Percentiles rank a stretch among this genome's conserved stretches.
Evolutionary conservation across 30 jellyfish, hydroid and myxozoan species (phyloP).

Genomic region (Aurelia coerulea): DNA sequence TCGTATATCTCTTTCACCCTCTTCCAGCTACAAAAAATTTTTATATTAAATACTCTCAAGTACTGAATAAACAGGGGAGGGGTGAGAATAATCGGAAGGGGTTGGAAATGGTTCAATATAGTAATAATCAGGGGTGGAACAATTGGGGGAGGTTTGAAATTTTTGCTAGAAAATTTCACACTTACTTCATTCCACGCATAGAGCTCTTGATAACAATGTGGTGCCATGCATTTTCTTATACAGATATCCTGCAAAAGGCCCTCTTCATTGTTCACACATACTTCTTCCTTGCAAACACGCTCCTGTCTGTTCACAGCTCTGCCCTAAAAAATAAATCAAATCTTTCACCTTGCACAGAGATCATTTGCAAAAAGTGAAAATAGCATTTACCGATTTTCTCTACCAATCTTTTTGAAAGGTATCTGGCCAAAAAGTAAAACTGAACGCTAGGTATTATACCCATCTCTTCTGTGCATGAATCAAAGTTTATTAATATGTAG

Average conservation of each 20-base stretch:
- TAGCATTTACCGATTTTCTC: too few relatives aligned
- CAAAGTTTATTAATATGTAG: too few relatives aligned
- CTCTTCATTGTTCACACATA: slow-evolving; percentile 22
- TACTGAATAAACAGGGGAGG: too few relatives aligned
- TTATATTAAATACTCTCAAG: too few relatives aligned
- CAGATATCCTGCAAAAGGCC: slow-evolving; percentile 61
- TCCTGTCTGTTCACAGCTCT: slow-evolving; percentile 76
- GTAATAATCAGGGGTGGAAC: too few relatives aligned
- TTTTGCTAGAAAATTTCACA: neutral
- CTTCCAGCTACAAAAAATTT: slow-evolving; percentile 70
- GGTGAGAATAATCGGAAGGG: too few relatives aligned
- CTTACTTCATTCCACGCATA: slow-evolving; percentile 96
- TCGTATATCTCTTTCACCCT: slow-evolving; percentile 92
- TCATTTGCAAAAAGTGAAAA: neutral
- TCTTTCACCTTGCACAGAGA: too few relatives aligned
- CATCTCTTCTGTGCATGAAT: neutral
- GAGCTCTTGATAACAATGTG: slow-evolving; percentile 77
- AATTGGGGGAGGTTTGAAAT: too few relatives aligned
- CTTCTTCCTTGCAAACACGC: slow-evolving; percentile 40
- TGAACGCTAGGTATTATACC: too few relatives aligned
- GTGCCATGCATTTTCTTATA: slow-evolving; percentile 85
- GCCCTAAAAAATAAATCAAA: slow-evolving; percentile 13
- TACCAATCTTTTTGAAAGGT: too few relatives aligned
- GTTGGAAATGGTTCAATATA: too few relatives aligned
- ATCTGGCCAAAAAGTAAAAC: too few relatives aligned